These are phyloP conservation scores for Drosophila niveifrons DNA, from an alignment of 2,888 invertebrate species.

Conservation along the genomic window DNA sequence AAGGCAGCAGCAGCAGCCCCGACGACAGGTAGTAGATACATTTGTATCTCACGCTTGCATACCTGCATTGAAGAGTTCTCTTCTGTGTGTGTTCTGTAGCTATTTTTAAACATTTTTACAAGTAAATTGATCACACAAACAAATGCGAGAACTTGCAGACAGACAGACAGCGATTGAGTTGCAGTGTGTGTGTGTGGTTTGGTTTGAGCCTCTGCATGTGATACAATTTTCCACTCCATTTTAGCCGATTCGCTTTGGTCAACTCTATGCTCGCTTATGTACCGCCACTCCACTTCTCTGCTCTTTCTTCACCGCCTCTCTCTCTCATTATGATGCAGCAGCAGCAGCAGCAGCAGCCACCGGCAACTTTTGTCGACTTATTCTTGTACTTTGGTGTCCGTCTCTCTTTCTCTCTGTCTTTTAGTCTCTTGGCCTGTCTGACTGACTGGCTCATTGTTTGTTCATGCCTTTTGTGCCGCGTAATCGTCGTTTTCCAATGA, in stretches of 20 bases:
- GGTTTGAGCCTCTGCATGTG: slow-evolving; percentile 32
- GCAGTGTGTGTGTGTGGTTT: slow-evolving; percentile 37
- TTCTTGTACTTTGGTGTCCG: slow-evolving; percentile 28
- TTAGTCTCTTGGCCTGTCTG: slow-evolving; percentile 7
- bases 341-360: slow-evolving; percentile 29
- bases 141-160: slow-evolving; percentile 61
- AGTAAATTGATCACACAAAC: slow-evolving; percentile 76
- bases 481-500: slow-evolving; percentile 80
- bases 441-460: slow-evolving; percentile 66
- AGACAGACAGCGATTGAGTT: slow-evolving; percentile 62
- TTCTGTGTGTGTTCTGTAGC: slow-evolving; percentile 32
- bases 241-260: slow-evolving; percentile 68
- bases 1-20: slow-evolving; percentile 36
- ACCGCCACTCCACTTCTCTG: slow-evolving; percentile 43
- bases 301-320: too few relatives aligned
- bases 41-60: slow-evolving; percentile 71
- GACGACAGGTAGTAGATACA: slow-evolving; percentile 67
- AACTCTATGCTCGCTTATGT: slow-evolving; percentile 66
- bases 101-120: slow-evolving; percentile 75
- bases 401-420: slow-evolving; percentile 10
- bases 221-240: slow-evolving; percentile 74
- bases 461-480: slow-evolving; percentile 76
- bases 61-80: slow-evolving; percentile 34
- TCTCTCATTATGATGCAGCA: slow-evolving; percentile 56
- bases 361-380: slow-evolving; percentile 57